Percentiles rank a stretch among this genome's conserved stretches.
Conservation (phyloP, 2,797 vertebrate species). For the Momotus momota region DNA sequence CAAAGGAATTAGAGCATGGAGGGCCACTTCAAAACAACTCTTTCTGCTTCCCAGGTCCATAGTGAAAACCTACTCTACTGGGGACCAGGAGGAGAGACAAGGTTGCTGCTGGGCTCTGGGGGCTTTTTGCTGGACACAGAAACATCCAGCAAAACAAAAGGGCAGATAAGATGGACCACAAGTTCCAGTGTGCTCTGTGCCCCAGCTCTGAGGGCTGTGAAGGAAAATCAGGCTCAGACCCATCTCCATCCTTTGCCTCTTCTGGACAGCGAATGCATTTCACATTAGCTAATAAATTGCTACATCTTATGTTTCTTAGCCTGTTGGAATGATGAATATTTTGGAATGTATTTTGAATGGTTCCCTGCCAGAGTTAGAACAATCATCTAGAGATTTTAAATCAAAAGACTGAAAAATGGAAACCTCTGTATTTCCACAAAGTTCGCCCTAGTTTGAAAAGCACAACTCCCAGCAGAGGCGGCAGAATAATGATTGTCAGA, state of each 20-base stretch:
- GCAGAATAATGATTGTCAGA: constrained; percentile 21
- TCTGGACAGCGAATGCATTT: constrained; percentile 2
- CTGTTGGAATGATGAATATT: constrained; percentile 74
- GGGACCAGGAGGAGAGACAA: not conserved
- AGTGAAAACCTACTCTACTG: not conserved
- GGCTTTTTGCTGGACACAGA: not conserved
- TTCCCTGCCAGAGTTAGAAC: constrained; percentile 72
- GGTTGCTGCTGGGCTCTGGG: not conserved
- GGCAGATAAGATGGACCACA: not conserved
- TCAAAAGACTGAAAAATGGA: constrained; percentile 66
- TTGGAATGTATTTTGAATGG: constrained; percentile 74
- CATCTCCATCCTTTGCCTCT: constrained; percentile 10
- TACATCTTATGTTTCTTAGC: constrained; percentile 65
- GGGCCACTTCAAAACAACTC: not conserved
- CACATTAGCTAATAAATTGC: constrained; percentile 69
- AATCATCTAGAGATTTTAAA: constrained; percentile 70
- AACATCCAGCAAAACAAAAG: not conserved
- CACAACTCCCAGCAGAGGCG: constrained; percentile 50
- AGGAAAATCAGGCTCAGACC: constrained; percentile 1
- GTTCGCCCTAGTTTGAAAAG: constrained; percentile 48
- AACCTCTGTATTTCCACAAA: constrained; percentile 41
- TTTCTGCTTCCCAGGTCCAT: not conserved
- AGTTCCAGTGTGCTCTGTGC: not conserved
- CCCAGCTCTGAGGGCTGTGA: not conserved
- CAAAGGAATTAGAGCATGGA: not conserved